Evolutionary conservation across 2,888 invertebrate species (phyloP), one percentile per base, ranked within the genome.

Genomic region (Cataglyphis rosenhaueri): DNA sequence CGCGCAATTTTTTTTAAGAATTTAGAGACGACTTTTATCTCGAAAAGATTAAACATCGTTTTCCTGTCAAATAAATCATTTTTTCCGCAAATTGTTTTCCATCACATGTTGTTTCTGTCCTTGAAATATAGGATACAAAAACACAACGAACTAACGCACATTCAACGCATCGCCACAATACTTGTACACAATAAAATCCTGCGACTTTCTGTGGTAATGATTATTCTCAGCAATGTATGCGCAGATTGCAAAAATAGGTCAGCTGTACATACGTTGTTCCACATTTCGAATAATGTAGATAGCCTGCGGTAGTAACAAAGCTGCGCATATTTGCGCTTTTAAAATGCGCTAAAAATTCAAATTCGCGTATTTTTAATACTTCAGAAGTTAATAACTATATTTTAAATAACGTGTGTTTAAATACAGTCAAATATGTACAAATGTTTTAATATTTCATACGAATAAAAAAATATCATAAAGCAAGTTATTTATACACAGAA

Each of bases 221-320:
- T 44, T 71, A 71, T 32, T 65, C 41, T 59, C 41, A 18, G 35
- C 59, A 52, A 59, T 59, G 70, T 78, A 70, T 70, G 70, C 70
- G 18, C 32, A 44, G 32, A 68, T 70, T 59, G 70, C 59, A 61
- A 79, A 79, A 79, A 79, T 79, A 44, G 44, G 44, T 71, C 71
- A 70, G 44, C 59, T 68, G 66, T 75, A 21, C 48, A 35, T 38
- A 70, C 32, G 44, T 70, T 59, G 59, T 38, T 44, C 44, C 59
- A 59, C 44, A 79, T 71, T 70, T 59, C 12, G 44, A 79, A 71
- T 35, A 71, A 61, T 48, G 71, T 59, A 29, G 35, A 41, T 76
- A 38, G 75, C 52, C 57, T n/a, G 38, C 59, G 52, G 68, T 48
- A 1, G 44, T 25, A 35, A 35, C 25, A 59, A 32, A 59, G 70